Evolutionary conservation across 2,888 invertebrate species (phyloP), one percentile per base, ranked within the genome.

Genomic region (Muscina levida): DNA sequence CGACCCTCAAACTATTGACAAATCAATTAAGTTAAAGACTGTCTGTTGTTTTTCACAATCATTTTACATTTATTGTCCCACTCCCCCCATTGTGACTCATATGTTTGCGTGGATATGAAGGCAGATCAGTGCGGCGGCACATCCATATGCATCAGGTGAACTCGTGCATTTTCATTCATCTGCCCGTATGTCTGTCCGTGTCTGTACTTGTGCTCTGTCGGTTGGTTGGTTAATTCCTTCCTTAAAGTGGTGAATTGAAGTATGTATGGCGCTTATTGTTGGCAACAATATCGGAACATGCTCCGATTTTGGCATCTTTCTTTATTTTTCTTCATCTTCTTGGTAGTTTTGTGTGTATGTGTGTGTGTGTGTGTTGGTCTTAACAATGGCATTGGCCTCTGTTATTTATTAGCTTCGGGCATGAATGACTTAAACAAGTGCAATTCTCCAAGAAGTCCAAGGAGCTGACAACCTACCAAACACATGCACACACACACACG

Each of bases 261-360:
- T 72, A 72, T 77, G 66, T 72, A 72, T 77, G 77, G 80, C 76
- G 80, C 70, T 80, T 80, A 77, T 68, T 65, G 68, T 65, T 44
- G 31, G 37, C 72, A 72, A 71, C 51, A 53, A 73, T 66, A 68
- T 72, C 19, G 48, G 62, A 57, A 75, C 53, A 66, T 31, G 68
- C 22, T 59, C 65, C 48, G 62, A 62, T 48, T 31, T 4, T 51
- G 10, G 53, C 65, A 39, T 70, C 13, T 42, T 42, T 44, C 51
- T 56, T 26, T 48, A 46, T 31, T 51, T 70, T 13, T 56, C 19
- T 48, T 37, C 57, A 22, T 39, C 13, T 39, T n/a, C 65, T 65
- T 22, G 11, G 2, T 39, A 26, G 26, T 72, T 46, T 46, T 44
- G 46, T 56, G 13, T 72, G n/a, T 39, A 8, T n/a, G 15, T 42